A percentile compares a stretch with the other conserved stretches of the same genome.
Evolutionary conservation across 2,797 vertebrate genomes (phyloP).

Genomic region (Serranus cabrilla): DNA sequence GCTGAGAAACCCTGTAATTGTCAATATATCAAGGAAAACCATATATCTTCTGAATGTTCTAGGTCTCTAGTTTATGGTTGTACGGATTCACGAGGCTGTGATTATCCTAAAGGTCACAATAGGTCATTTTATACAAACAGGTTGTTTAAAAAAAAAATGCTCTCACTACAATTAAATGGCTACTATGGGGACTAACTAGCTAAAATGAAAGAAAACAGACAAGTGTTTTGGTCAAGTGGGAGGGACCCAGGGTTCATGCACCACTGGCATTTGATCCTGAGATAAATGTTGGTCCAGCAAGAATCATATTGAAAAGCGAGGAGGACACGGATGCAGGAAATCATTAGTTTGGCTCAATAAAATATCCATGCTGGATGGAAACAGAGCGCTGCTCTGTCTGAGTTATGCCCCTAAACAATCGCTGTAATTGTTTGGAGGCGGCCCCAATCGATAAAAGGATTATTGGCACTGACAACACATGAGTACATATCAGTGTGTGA

Average conservation of each 20-base stretch:
- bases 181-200: background rate
- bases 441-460: conserved; percentile 76
- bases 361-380: conserved; percentile 44
- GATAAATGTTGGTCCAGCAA: background rate
- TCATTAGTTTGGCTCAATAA: conserved; percentile 54
- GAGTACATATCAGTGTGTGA: conserved; percentile 80
- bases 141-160: background rate
- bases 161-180: background rate
- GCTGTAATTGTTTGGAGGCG: conserved; percentile 71
- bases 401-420: conserved; percentile 62
- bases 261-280: background rate
- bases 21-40: no score
- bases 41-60: no score
- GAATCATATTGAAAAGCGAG: background rate
- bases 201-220: background rate
- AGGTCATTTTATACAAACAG: no score
- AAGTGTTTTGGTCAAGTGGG: background rate
- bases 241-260: background rate
- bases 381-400: conserved; percentile 29
- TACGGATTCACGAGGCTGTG: no score
- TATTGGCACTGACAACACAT: conserved; percentile 75
- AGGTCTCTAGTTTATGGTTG: no score
- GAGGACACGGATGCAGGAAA: conserved; percentile 25
- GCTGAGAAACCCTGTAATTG: no score
- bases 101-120: no score